Conservation (phyloP, 2,888 invertebrate genomes). For the Pecten maximus region DNA sequence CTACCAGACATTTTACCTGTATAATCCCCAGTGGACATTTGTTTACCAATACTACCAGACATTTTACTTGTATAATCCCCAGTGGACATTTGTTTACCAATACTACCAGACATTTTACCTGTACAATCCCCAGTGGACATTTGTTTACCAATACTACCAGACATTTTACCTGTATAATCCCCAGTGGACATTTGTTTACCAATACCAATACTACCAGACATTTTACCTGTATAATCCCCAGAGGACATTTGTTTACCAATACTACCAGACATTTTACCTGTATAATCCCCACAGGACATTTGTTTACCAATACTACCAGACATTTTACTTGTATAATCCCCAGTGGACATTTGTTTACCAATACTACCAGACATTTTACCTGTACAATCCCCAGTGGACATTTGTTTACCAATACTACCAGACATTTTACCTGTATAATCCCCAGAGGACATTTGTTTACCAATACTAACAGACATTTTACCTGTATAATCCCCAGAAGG, state of each 20-base stretch:
- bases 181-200: conserved; percentile 96
- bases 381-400: conserved; percentile 96
- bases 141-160: too few species aligned
- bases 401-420: too few species aligned
- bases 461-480: too few species aligned
- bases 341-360: conserved; percentile 95
- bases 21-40: conserved; percentile 96
- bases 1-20: too few species aligned
- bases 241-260: conserved; percentile 93
- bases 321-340: conserved; percentile 91
- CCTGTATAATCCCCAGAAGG: conserved; percentile 95
- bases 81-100: conserved; percentile 94
- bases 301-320: too few species aligned
- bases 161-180: conserved; percentile 91
- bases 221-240: conserved; percentile 93
- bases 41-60: too few species aligned
- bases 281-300: conserved; percentile 97
- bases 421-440: conserved; percentile 89
- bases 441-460: conserved; percentile 97
- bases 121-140: conserved; percentile 96
- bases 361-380: too few species aligned
- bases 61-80: conserved; percentile 92
- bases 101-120: too few species aligned
- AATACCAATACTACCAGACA: too few species aligned
- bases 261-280: too few species aligned